Base-by-base conservation (phyloP, 2,888 invertebrate genomes). In the Volucella inflata region DNA sequence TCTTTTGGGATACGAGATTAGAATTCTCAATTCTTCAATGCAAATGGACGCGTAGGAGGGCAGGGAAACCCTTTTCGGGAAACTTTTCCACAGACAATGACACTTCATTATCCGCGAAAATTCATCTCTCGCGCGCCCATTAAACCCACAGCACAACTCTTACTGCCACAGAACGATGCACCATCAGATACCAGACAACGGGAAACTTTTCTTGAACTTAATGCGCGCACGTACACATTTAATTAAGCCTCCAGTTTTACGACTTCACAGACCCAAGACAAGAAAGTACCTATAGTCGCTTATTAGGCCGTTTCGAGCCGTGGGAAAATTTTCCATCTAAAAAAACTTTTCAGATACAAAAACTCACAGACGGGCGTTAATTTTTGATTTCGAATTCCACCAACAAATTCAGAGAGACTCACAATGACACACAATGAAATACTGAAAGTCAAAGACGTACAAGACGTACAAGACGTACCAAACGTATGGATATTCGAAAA, bases 101-200 rank as follows among this genome's bases (percentile, higher is more conserved):
- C 9, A 42, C 77, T 72, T 82, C 62, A 77, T 82, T 82, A 82
- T 65, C 67, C 77, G 77, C 71, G 65, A 67, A 77, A 77, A 77
- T 82, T 65, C 59, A 59, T 14, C 46, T 51, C 42, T 44, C 12
- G 64, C 70, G 38, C 57, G 14, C 57, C 65, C 74, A 74, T 75
- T 57, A 36, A 9, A 40, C 16, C 30, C 64, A 55, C 10, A 11
- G n/a, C 60, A 6, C 21, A 42, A 11, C 14, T 8, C 48, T 1
- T 30, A 30, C 11, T 17, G n/a, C 42, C n/a, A 9, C 44, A 8
- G 30, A 46, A 36, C 30, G 14, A 9, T 21, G 30, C 68, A 46
- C 10, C 57, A 12, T 6, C 9, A 48, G 65, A 75, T 75, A 36
- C 72, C 42, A 30, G 21, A 70, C 40, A 64, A n/a, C 46, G 21